phyloP scores from a whole-genome alignment of 2,797 vertebrate genomes.

The Buceros bicornis region DNA sequence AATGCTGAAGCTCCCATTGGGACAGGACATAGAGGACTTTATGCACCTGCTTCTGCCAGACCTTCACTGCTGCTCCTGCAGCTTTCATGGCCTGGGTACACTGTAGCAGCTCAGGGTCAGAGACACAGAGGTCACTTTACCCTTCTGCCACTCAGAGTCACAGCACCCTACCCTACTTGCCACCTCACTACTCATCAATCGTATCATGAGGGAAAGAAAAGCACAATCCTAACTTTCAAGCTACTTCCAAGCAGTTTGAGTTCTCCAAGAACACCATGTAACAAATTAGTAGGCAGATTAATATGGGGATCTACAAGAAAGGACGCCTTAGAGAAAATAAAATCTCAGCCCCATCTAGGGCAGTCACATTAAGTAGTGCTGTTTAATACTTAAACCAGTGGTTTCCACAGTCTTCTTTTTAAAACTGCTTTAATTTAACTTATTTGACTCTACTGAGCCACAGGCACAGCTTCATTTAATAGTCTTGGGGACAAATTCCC shows the following conservation, averaged over 20 bases:
- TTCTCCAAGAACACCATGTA: background rate
- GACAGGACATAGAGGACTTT: fast-evolving
- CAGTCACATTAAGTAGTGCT: background rate
- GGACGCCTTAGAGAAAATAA: background rate
- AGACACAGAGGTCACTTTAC: background rate
- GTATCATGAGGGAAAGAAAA: background rate
- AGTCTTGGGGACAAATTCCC: background rate
- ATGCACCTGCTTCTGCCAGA: background rate
- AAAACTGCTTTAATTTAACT: background rate
- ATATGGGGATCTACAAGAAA: background rate
- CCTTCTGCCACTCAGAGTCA: background rate
- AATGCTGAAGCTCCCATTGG: background rate
- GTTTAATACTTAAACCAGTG: background rate
- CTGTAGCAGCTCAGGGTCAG: background rate
- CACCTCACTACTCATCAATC: background rate
- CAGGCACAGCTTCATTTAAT: background rate
- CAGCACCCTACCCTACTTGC: background rate
- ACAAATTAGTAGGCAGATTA: background rate
- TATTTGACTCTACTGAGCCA: background rate
- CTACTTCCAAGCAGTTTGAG: background rate
- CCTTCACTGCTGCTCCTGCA: background rate
- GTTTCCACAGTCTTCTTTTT: background rate
- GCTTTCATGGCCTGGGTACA: background rate
- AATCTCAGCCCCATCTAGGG: background rate
- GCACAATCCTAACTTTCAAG: background rate